A percentile compares a stretch with the other conserved stretches of the same genome.
phyloP scores from a whole-genome alignment of 1,140 invertebrate genomes.

The Drosophila lini region DNA sequence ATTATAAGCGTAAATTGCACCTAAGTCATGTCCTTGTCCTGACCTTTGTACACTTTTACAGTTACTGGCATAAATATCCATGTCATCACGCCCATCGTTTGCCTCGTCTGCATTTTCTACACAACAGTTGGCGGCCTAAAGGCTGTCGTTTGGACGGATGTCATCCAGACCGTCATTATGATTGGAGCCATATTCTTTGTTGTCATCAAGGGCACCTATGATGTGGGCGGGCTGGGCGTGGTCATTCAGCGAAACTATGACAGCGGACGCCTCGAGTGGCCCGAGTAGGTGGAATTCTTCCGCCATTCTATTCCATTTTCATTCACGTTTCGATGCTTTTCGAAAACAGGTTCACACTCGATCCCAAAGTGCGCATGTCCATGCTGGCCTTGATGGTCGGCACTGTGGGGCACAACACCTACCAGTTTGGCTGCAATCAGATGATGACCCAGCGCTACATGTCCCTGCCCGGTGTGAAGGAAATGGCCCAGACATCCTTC shows the following conservation, averaged over 20 bases:
- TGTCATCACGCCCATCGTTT: slow-evolving; percentile 91
- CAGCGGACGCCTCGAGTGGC: slow-evolving; percentile 90
- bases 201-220: slow-evolving; percentile 91
- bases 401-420: slow-evolving; percentile 88
- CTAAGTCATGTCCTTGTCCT: background rate
- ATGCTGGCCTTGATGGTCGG: slow-evolving; percentile 90
- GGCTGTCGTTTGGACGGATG: slow-evolving; percentile 97
- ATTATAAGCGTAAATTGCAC: background rate
- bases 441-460: slow-evolving; percentile 88
- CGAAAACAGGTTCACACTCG: slow-evolving; percentile 84
- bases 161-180: slow-evolving; percentile 94
- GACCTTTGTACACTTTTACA: slow-evolving; percentile 83
- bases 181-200: slow-evolving; percentile 92
- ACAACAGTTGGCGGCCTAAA: slow-evolving; percentile 91
- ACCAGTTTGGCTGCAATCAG: slow-evolving; percentile 90
- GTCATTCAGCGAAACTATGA: slow-evolving; percentile 90
- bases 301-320: background rate
- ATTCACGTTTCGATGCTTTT: background rate
- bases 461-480: slow-evolving; percentile 86
- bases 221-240: slow-evolving; percentile 90
- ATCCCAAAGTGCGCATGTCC: slow-evolving; percentile 90
- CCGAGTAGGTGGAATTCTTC: slow-evolving; percentile 87
- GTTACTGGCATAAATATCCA: slow-evolving; percentile 94
- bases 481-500: slow-evolving; percentile 89
- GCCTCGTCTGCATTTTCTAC: slow-evolving; percentile 68